Base-by-base conservation (phyloP, 2,888 invertebrate species). In the Heteropelma amictum region DNA sequence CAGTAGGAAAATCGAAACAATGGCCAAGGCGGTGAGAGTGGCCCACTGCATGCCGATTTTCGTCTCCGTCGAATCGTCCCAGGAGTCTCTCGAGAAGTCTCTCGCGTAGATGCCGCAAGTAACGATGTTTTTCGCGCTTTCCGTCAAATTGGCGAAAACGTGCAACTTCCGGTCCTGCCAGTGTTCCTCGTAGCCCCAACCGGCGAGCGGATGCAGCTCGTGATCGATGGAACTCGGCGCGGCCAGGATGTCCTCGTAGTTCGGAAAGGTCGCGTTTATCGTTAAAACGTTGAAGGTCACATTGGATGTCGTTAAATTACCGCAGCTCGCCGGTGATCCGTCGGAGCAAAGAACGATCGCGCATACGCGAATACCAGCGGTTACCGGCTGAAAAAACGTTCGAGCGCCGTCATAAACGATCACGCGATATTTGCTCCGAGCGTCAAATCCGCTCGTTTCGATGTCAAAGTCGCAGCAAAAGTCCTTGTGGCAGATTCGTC, bases 331-430 rank as follows among this genome's bases (percentile, higher is more conserved):
- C 0, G 86, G 10, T 1, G 83, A 80, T 0, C 84, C 78, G 58
- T 84, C 81, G 0, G 80, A 64, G 70, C 88, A 89, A 51, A 86
- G 83, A 23, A 88, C 75, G 10, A 90, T 53, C 1, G 82, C 85
- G 71, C 90, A 90, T 1, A 84, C 76, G 40, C 86, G 82, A 28
- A 84, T 72, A 14, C 81, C 81, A 26, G 72, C 80, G 10, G 69
- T 42, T 6, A 76, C 69, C 0, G 76, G 69, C 0, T 3, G 21
- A 6, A 74, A 79, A 14, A 82, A 83, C 0, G 61, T 26, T 3
- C 84, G 78, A 0, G 72, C 51, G 0, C 88, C 90, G 58, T 86
- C 82, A 71, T 82, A 89, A 38, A 82, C 85, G 0, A 86, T 67
- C 3, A 89, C 77, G 21, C 85, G 85, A 61, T 90, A 90, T 19